Evolutionary conservation across 2,113 vertebrate genomes (phyloP).

Genomic region (Solenodon paradoxus): DNA sequence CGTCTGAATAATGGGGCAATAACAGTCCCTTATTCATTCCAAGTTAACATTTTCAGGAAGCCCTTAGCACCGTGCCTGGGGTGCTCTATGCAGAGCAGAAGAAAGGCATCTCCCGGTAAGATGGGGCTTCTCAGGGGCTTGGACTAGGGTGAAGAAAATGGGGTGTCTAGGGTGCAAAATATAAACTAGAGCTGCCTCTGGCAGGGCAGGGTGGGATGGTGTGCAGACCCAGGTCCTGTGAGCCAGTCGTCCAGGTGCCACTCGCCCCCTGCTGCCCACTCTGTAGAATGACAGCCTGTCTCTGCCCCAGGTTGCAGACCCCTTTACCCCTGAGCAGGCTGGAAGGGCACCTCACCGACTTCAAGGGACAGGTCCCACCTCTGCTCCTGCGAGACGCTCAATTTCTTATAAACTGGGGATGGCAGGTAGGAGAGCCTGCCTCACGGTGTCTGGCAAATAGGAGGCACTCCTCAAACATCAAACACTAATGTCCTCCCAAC

Average conservation of each 20-base stretch:
- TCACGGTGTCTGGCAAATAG: not conserved
- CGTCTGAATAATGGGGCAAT: not conserved
- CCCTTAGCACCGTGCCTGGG: not conserved
- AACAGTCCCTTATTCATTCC: not conserved
- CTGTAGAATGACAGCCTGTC: not conserved
- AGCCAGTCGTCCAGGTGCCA: not conserved
- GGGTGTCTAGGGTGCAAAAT: too few relatives aligned
- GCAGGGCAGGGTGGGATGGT: too few relatives aligned
- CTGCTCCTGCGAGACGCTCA: not conserved
- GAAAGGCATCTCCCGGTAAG: too few relatives aligned
- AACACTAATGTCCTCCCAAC: too few relatives aligned
- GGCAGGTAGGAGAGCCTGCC: not conserved
- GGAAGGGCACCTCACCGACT: not conserved
- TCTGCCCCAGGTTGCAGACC: not conserved
- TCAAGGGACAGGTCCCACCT: not conserved
- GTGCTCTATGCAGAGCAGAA: not conserved
- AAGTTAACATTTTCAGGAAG: not conserved
- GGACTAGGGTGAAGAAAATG: not conserved
- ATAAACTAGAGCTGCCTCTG: too few relatives aligned
- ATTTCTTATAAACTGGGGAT: not conserved
- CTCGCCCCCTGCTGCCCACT: slow-evolving; percentile 19
- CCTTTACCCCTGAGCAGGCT: not conserved
- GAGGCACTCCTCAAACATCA: too few relatives aligned
- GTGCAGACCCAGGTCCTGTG: fast-evolving
- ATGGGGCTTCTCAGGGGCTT: not conserved